Evolutionary conservation across 1,140 invertebrate genomes (phyloP), one percentile per base, ranked within the genome.

Genomic region (Rhizoglyphus robini): DNA sequence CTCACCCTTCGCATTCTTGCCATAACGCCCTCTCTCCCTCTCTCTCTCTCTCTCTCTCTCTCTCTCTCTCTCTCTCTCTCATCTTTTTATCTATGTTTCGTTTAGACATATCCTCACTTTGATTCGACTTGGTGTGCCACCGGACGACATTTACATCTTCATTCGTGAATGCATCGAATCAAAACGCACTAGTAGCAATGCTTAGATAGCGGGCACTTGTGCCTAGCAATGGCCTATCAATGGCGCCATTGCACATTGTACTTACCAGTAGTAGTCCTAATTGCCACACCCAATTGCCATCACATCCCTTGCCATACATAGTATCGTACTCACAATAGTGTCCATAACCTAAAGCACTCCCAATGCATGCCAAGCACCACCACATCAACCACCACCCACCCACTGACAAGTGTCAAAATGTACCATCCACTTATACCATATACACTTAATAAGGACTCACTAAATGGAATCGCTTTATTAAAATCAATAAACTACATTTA

Each of bases 21-120:
- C n/a, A n/a, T n/a, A n/a, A n/a, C 23, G 8, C 23, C 23, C 23
- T 54, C 23, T 27, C 23, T 54, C 23, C 15, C 23, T 54, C 23
- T 54, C 23, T 54, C 20, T 11, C 15, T 27, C 8, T 11, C 15
- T 23, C 54, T 57, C 54, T 57, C 11, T 30, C 1, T 49, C 13
- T 20, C 13, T 2, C 23, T 25, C 13, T 51, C 3, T 20, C 13
- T 51, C n/a, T 4, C 25, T 20, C 5, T 49, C 15, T 27, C 3
- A 51, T 23, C 11, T 27, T 59, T 29, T 15, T 13, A 15, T 32
- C 18, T 15, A 1, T 3, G 23, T 58, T 63, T 63, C 8, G 30
- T 49, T 15, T 63, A 63, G 61, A 47, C 54, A 46, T n/a, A 23
- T 63, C 4, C 32, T 63, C 15, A 63, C 61, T 2, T 63, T 46